Evolutionary conservation across 2,888 invertebrate species (phyloP).

Genomic region (Drosophila tripunctata): DNA sequence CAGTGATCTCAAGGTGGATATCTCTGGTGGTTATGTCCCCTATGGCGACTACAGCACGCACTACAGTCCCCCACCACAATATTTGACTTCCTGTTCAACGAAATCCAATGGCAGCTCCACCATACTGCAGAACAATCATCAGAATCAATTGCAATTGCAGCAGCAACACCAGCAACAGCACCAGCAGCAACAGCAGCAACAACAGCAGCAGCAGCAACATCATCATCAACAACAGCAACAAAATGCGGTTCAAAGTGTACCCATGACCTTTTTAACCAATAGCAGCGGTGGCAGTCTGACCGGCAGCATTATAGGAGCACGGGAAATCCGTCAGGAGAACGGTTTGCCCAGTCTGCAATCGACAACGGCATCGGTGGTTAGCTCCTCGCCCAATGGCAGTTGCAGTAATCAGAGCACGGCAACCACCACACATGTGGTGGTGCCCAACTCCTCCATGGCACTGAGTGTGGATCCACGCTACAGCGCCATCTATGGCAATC

Average conservation of each 20-base stretch:
- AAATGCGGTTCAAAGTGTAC: slow-evolving; percentile 68
- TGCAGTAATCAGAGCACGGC: slow-evolving; percentile 83
- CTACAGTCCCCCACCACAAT: slow-evolving; percentile 91
- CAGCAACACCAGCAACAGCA: slow-evolving; percentile 78
- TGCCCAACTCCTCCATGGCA: slow-evolving; percentile 73
- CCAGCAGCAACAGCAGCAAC: slow-evolving; percentile 67
- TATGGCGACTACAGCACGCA: slow-evolving; percentile 95
- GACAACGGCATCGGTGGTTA: slow-evolving; percentile 83
- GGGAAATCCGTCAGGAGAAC: slow-evolving; percentile 84
- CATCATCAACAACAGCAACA: slow-evolving; percentile 76
- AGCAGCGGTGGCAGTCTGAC: slow-evolving; percentile 82
- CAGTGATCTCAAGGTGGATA: slow-evolving; percentile 95
- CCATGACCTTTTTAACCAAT: slow-evolving; percentile 83
- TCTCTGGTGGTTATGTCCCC: slow-evolving; percentile 89
- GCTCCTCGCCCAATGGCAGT: slow-evolving; percentile 84
- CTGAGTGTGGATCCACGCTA: slow-evolving; percentile 91
- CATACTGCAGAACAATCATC: slow-evolving; percentile 81
- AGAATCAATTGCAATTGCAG: slow-evolving; percentile 80
- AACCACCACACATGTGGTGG: slow-evolving; percentile 81
- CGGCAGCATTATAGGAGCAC: slow-evolving; percentile 83
- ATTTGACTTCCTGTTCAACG: slow-evolving; percentile 83
- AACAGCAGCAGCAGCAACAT: slow-evolving; percentile 69
- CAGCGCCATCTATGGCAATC: slow-evolving; percentile 95
- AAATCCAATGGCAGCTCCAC: slow-evolving; percentile 82
- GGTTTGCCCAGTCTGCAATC: slow-evolving; percentile 83